Percentiles rank a stretch among this genome's conserved stretches.
Conservation (phyloP, 1,140 invertebrate genomes). For the Drosophila jambulina region DNA sequence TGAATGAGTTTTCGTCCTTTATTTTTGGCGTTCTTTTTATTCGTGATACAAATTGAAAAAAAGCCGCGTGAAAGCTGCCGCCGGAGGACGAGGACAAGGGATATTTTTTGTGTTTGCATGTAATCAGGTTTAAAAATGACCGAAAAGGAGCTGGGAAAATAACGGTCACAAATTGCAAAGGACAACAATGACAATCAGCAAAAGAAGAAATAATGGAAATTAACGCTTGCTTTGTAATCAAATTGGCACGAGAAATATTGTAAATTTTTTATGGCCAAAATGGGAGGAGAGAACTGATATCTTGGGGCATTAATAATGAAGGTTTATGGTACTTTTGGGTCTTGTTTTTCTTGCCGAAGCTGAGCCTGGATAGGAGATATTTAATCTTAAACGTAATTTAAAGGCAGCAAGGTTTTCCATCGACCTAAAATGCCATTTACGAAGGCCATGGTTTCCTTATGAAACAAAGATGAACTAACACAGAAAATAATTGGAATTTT, state of each 20-base stretch:
- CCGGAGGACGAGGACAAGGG: constrained; percentile 48
- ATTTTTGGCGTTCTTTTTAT: constrained; percentile 35
- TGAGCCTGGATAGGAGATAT: neutral
- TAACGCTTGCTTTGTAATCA: constrained; percentile 75
- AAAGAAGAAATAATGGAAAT: constrained; percentile 63
- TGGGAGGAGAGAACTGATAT: constrained; percentile 31
- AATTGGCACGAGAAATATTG: constrained; percentile 59
- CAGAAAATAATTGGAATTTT: constrained; percentile 4
- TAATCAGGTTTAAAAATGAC: constrained; percentile 80
- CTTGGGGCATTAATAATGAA: constrained; percentile 41
- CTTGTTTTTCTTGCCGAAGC: constrained; percentile 23
- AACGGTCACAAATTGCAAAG: constrained; percentile 65
- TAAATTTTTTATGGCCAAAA: constrained; percentile 43
- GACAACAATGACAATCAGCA: constrained; percentile 69
- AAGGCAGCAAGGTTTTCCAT: neutral
- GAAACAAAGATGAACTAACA: neutral
- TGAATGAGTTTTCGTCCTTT: constrained; percentile 68
- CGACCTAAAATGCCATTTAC: constrained; percentile 20
- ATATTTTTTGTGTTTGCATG: constrained; percentile 58
- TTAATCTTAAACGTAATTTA: constrained; percentile 4
- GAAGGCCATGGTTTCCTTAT: neutral
- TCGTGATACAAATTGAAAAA: constrained; percentile 71
- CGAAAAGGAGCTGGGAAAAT: constrained; percentile 49
- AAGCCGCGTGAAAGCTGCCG: constrained; percentile 59
- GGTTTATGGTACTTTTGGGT: constrained; percentile 39